phyloP scores from a whole-genome alignment of 2,888 invertebrate genomes.

The Caenorhabditis japonica region DNA sequence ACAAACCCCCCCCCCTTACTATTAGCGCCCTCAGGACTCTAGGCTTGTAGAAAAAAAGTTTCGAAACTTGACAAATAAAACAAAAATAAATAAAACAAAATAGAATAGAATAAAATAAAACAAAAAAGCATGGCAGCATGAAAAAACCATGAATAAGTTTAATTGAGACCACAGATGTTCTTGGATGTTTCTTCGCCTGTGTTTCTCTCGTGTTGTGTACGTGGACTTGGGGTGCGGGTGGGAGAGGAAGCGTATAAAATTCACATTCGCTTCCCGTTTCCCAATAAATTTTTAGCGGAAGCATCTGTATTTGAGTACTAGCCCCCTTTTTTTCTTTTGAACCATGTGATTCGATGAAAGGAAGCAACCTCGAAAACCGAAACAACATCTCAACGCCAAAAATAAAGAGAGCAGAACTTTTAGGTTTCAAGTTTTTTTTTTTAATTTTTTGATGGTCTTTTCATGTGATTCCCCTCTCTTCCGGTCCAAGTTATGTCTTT shows the following conservation, averaged over 20 bases:
- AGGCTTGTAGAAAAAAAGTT: too few species aligned
- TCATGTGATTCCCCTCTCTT: not conserved
- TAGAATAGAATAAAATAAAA: too few species aligned
- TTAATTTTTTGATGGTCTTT: slow-evolving; percentile 25
- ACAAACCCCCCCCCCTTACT: too few species aligned
- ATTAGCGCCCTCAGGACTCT: too few species aligned
- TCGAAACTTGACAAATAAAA: too few species aligned
- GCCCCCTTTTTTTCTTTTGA: slow-evolving; percentile 5
- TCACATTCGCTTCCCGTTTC: slow-evolving; percentile 53
- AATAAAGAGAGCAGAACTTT: too few species aligned
- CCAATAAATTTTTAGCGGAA: slow-evolving; percentile 53
- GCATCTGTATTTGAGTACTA: slow-evolving; percentile 53
- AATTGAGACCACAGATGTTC: slow-evolving; percentile 56
- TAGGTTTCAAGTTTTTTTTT: not conserved
- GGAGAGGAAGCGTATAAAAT: slow-evolving; percentile 42
- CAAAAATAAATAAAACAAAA: too few species aligned
- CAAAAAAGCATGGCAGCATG: too few species aligned
- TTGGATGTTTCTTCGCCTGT: slow-evolving; percentile 54
- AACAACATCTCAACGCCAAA: too few species aligned
- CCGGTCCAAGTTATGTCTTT: not conserved
- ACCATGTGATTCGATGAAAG: slow-evolving; percentile 42
- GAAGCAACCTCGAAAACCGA: slow-evolving; percentile 9
- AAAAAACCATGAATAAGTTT: slow-evolving; percentile 53
- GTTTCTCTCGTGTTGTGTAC: slow-evolving; percentile 34
- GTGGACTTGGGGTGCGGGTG: slow-evolving; percentile 14